Base-by-base conservation (phyloP, 2,113 vertebrate genomes). In the Lagopus muta region DNA sequence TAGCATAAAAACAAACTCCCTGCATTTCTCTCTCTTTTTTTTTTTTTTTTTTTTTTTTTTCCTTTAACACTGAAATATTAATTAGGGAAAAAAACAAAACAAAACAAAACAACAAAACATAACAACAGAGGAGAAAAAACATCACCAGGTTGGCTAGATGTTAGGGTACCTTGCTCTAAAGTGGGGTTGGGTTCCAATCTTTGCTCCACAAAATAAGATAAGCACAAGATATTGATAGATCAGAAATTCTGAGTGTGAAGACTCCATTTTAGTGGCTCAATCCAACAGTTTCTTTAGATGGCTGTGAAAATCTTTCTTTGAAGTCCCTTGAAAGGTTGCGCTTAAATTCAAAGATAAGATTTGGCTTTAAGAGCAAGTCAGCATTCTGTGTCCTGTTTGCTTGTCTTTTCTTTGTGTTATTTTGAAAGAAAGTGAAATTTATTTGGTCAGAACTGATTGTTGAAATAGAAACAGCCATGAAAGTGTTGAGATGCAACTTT, bases 311-410 rank as follows among this genome's bases (percentile, higher is more conserved):
- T 50, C 5, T 61, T 86, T 75, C 88, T 84, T 79, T 77, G 61
- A 93, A 84, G 30, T 90, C 43, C 14, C 30, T 76, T 61, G 43
- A 86, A 74, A 92, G 3, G 5, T 3, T 78, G 47, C 83, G 38
- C 74, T 78, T 94, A 90, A 92, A 93, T 82, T 19, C 38, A 83
- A 86, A 83, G 58, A 81, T 60, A 55, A 83, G 43, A 64, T 17
- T 60, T 75, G 38, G 20, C n/a, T 92, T 25, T 74, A 36, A 71
- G 32, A 66, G 20, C 60, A 93, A 83, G 27, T 54, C 48, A 94
- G 80, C 55, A 67, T 77, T 82, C 38, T 61, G 27, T 28, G 21
- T 74, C 50, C 27, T 38, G 20, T 74, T 77, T 81, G 15, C 61
- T 72, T 77, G 36, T 64, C 24, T 91, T 91, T 40, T 47, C 17